Conservation (phyloP, 2,797 vertebrate species). For the Diplodus puntazzo region DNA sequence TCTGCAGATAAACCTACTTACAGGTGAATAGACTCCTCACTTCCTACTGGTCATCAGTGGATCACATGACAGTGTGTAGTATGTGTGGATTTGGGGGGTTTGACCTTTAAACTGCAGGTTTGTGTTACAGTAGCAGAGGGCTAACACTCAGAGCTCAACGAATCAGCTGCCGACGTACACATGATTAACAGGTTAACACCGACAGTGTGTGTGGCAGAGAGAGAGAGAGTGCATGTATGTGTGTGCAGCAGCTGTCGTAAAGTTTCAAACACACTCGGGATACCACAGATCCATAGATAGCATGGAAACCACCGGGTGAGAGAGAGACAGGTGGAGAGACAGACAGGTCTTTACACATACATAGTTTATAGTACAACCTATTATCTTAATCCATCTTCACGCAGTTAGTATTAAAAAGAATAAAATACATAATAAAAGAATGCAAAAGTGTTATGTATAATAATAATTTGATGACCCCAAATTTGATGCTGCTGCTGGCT, state of each 20-base stretch:
- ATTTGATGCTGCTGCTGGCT: no score
- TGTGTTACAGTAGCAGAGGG: constrained; percentile 37
- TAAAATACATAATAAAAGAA: not conserved
- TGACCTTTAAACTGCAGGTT: constrained; percentile 42
- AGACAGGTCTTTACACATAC: not conserved
- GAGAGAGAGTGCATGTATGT: constrained; percentile 16
- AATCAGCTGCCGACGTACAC: constrained; percentile 39
- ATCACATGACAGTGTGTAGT: constrained; percentile 1
- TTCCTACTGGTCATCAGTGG: not conserved
- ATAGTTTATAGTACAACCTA: not conserved
- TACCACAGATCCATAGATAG: constrained; percentile 57
- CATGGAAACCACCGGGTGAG: constrained; percentile 24
- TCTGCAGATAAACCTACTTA: no score
- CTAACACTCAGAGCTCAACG: constrained; percentile 23
- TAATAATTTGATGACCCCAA: no score
- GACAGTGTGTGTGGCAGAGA: constrained; percentile 13
- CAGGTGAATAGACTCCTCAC: not conserved
- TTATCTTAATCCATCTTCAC: not conserved
- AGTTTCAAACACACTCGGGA: constrained; percentile 22
- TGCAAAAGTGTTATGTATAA: no score
- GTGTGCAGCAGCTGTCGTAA: constrained; percentile 47
- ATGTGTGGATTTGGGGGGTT: not conserved
- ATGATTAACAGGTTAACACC: constrained; percentile 57
- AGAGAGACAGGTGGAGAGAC: not conserved
- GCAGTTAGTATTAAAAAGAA: not conserved